Evolutionary conservation across 2,888 invertebrate genomes (phyloP).

Genomic region (Mellilla xanthometata): DNA sequence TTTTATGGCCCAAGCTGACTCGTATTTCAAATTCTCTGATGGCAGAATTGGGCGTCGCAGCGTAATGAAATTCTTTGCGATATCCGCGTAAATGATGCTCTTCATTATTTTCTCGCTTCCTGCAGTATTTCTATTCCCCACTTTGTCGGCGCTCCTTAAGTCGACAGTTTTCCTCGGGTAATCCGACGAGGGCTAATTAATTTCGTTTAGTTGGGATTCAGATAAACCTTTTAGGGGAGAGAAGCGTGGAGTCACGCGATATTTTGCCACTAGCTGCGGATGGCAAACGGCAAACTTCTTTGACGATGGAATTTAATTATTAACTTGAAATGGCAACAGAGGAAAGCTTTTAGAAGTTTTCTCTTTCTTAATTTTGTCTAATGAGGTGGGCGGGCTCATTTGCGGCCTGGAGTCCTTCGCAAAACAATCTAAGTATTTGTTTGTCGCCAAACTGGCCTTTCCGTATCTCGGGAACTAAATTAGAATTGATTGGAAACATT

Average conservation of each 20-base stretch:
- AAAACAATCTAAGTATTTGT: slow-evolving; percentile 32
- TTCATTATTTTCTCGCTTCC: slow-evolving; percentile 20
- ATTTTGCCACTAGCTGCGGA: neutral
- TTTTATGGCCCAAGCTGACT: slow-evolving; percentile 1
- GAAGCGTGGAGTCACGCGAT: neutral
- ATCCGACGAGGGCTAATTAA: slow-evolving; percentile 18
- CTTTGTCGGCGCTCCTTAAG: slow-evolving; percentile 6
- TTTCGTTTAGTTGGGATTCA: slow-evolving; percentile 16
- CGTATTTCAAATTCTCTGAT: slow-evolving; percentile 12
- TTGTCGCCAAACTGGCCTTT: slow-evolving; percentile 1
- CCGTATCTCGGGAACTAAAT: slow-evolving; percentile 9
- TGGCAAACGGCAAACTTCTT: slow-evolving; percentile 22
- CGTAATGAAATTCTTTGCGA: slow-evolving; percentile 23
- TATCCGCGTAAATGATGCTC: slow-evolving; percentile 22
- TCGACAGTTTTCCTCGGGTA: slow-evolving; percentile 15
- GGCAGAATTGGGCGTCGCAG: slow-evolving; percentile 10
- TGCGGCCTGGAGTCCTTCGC: slow-evolving; percentile 27
- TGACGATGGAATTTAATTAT: slow-evolving; percentile 19
- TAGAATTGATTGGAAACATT: slow-evolving; percentile 14
- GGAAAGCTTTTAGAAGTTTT: slow-evolving; percentile 54
- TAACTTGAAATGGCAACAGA: slow-evolving; percentile 36
- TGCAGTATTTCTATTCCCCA: slow-evolving; percentile 15
- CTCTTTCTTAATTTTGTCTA: slow-evolving; percentile 42
- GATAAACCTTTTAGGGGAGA: slow-evolving; percentile 14
- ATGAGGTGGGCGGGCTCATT: slow-evolving; percentile 42